phyloP scores from a whole-genome alignment of 2,113 vertebrate genomes.

The Pleuronectes platessa region DNA sequence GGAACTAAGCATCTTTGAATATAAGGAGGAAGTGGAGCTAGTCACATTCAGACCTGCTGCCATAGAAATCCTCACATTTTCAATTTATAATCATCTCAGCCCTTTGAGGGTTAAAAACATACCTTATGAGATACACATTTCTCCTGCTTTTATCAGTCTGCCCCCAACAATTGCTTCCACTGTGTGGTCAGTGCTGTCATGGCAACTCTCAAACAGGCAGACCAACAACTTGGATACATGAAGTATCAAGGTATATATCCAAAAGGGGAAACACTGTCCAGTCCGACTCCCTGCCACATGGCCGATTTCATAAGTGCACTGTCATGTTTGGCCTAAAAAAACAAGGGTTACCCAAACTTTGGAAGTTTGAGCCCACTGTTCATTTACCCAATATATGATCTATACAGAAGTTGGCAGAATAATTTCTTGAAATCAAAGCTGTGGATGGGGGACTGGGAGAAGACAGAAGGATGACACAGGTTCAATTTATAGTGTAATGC shows the following conservation, averaged over 20 bases:
- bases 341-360: conserved; percentile 8
- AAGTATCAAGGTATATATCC: conserved; percentile 57
- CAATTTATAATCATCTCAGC: too few species aligned
- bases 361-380: neutral
- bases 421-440: neutral
- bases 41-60: too few species aligned
- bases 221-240: conserved; percentile 42
- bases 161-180: conserved; percentile 39
- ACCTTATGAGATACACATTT: conserved; percentile 9
- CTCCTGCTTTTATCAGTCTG: conserved; percentile 4
- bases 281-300: conserved; percentile 22
- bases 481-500: neutral
- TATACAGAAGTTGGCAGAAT: neutral
- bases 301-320: conserved; percentile 13
- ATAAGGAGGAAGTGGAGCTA: too few species aligned
- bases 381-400: neutral
- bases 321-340: neutral
- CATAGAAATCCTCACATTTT: too few species aligned
- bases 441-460: neutral
- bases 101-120: too few species aligned
- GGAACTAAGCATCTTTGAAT: too few species aligned
- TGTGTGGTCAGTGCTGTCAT: conserved; percentile 65
- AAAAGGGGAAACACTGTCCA: conserved; percentile 48
- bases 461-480: neutral
- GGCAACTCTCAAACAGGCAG: conserved; percentile 57